Evolutionary conservation across 2,888 invertebrate species (phyloP).

Genomic region (Phasia obesa): DNA sequence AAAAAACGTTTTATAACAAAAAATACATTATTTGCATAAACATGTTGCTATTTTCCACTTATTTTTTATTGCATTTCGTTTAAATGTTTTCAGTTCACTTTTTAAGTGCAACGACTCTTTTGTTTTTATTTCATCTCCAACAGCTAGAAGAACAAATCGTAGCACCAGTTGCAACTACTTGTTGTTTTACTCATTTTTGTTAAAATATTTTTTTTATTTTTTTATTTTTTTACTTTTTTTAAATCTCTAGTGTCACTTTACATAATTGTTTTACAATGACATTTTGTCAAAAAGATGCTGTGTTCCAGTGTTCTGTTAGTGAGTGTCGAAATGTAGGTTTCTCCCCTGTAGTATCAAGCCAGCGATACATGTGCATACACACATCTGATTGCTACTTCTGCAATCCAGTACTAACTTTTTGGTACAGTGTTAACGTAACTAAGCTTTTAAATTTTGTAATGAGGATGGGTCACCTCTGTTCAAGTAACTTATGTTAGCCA

Average conservation of each 20-base stretch:
- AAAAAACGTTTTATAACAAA: constrained; percentile 24
- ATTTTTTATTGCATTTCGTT: constrained; percentile 43
- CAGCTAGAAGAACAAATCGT: constrained; percentile 8
- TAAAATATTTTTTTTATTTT: constrained; percentile 9
- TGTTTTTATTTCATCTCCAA: constrained; percentile 24
- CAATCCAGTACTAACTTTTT: no score
- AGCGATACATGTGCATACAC: background rate
- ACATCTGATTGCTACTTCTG: no score
- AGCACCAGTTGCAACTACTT: constrained; percentile 16
- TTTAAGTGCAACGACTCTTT: constrained; percentile 49
- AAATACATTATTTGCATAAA: constrained; percentile 57
- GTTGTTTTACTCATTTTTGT: constrained; percentile 26
- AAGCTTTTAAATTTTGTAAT: no score
- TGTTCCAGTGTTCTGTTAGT: constrained; percentile 30
- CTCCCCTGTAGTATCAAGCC: background rate
- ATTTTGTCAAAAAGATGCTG: constrained; percentile 56
- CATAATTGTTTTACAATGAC: constrained; percentile 69
- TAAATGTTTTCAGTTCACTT: constrained; percentile 6
- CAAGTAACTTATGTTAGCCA: no score
- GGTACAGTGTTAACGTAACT: no score
- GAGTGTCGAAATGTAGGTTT: constrained; percentile 1
- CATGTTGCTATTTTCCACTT: constrained; percentile 52
- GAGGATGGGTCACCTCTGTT: no score
- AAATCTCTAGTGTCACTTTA: constrained; percentile 66
- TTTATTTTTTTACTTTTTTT: constrained; percentile 17